Conservation (phyloP, 2,113 vertebrate species). For the Arizona elegans region DNA sequence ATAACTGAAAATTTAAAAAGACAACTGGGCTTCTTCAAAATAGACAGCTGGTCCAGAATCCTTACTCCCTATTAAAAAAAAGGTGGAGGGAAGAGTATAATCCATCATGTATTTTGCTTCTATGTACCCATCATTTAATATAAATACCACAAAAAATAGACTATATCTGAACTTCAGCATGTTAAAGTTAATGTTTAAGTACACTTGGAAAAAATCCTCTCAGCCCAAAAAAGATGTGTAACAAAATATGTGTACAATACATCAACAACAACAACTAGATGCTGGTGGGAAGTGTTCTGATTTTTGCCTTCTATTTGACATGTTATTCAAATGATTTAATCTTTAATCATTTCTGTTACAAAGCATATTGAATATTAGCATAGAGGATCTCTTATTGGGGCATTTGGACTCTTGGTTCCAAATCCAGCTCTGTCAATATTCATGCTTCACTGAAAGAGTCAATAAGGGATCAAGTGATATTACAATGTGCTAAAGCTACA, state of each 20-base stretch:
- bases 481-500: neutral
- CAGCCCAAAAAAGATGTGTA: neutral
- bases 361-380: neutral
- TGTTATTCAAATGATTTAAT: neutral
- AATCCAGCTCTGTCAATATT: neutral
- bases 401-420: neutral
- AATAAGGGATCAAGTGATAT: neutral
- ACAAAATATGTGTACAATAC: neutral
- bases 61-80: neutral
- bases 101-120: neutral
- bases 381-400: neutral
- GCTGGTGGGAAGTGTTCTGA: neutral
- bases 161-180: neutral
- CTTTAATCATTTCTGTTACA: neutral
- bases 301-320: neutral
- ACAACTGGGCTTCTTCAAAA: neutral
- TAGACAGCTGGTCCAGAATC: neutral
- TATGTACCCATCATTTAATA: neutral
- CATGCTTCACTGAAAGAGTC: neutral
- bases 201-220: conserved; percentile 13
- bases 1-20: neutral
- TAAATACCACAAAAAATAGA: neutral
- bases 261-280: neutral
- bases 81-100: no score
- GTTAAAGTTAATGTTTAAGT: neutral